These are phyloP conservation scores for Psilopogon haemacephalus DNA, from an alignment of 2,113 vertebrate genomes.

Conservation along the genomic window DNA sequence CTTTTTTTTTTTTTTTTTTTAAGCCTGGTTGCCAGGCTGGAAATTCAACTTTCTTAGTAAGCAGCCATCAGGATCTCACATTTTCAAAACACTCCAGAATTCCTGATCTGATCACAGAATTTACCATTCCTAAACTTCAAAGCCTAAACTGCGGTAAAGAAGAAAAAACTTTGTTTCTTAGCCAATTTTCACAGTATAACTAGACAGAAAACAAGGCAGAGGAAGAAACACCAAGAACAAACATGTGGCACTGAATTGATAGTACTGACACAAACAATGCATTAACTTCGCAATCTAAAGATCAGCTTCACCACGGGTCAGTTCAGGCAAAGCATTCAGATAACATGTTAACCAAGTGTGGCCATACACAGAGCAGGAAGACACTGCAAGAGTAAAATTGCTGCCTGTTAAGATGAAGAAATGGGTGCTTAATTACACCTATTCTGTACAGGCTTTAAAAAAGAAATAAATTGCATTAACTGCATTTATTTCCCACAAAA, in stretches of 20 bases:
- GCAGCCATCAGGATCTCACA: neutral
- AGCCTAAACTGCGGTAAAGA: neutral
- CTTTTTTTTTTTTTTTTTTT: too few species aligned
- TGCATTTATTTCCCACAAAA: accelerated
- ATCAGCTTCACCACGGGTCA: neutral
- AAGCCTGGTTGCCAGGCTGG: neutral
- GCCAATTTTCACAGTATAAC: neutral
- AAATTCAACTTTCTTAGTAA: neutral
- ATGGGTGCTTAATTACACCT: neutral
- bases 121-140: neutral
- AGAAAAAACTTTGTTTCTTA: neutral
- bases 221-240: too few species aligned
- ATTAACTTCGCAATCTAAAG: neutral
- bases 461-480: neutral
- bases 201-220: neutral
- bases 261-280: neutral
- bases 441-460: neutral
- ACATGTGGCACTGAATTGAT: neutral
- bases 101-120: neutral
- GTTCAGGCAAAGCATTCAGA: accelerated
- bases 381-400: neutral
- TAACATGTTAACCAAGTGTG: neutral
- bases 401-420: neutral
- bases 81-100: neutral
- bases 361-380: neutral